These are phyloP conservation scores for Nasonovia ribisnigri DNA, from an alignment of 2,888 invertebrate genomes.

Conservation along the genomic window DNA sequence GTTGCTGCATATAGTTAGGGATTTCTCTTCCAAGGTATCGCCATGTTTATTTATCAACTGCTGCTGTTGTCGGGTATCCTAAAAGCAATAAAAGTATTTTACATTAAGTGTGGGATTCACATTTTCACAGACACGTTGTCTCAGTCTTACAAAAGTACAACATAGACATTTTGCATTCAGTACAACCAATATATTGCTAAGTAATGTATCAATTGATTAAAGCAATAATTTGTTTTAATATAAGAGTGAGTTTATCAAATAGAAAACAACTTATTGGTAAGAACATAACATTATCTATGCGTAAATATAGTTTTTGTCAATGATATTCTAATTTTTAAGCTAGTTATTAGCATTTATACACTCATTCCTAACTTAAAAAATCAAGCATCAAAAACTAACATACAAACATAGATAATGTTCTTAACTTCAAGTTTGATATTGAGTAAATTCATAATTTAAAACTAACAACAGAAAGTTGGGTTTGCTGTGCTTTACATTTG, in stretches of 20 bases:
- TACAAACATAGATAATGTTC: not conserved
- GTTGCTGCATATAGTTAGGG: conserved; percentile 96
- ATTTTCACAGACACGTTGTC: not conserved
- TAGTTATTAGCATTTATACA: not conserved
- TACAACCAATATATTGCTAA: not conserved
- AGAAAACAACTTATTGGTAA: not conserved
- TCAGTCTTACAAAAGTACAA: not conserved
- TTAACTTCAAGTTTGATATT: not conserved
- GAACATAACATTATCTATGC: not conserved
- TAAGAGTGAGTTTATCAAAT: not conserved
- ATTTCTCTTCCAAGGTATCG: conserved; percentile 87
- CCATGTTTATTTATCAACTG: conserved; percentile 86
- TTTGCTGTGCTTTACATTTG: not conserved
- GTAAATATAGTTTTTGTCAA: not conserved
- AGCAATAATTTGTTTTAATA: not conserved
- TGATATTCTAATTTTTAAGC: not conserved
- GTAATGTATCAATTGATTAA: too few relatives aligned
- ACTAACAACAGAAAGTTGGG: not conserved
- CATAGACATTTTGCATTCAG: not conserved
- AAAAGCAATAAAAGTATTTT: conserved; percentile 61
- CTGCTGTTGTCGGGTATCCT: conserved; percentile 86
- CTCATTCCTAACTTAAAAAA: not conserved
- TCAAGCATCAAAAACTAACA: not conserved
- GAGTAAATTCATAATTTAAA: not conserved
- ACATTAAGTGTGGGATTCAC: not conserved